These are phyloP conservation scores for Taphrorychus bicolor DNA, from an alignment of 2,888 invertebrate species.

Conservation along the genomic window DNA sequence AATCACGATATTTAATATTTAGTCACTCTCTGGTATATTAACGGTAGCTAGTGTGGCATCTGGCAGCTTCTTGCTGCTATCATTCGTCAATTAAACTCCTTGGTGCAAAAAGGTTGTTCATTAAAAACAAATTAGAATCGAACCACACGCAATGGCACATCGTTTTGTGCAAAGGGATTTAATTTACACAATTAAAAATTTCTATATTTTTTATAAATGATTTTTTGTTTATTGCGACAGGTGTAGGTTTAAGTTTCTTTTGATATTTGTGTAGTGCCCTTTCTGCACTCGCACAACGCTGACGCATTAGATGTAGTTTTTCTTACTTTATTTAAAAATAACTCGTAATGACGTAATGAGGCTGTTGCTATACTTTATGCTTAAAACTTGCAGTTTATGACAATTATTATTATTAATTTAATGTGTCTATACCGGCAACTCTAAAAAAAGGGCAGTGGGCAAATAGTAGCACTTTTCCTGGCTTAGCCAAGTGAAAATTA, in stretches of 20 bases:
- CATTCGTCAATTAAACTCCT: neutral
- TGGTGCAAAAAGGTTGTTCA: neutral
- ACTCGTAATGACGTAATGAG: neutral
- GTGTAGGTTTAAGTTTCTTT: neutral
- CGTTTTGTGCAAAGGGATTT: neutral
- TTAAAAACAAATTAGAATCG: neutral
- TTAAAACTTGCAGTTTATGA: neutral
- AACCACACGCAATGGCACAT: neutral
- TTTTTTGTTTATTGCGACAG: neutral
- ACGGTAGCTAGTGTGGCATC: neutral
- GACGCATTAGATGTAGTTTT: neutral
- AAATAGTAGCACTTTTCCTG: too few species aligned
- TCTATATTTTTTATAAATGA: neutral
- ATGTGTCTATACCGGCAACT: too few species aligned
- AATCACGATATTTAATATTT: neutral
- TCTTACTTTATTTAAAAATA: neutral
- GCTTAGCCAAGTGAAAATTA: too few species aligned
- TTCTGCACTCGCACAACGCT: neutral
- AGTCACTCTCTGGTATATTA: neutral
- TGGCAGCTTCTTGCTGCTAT: neutral
- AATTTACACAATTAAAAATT: neutral
- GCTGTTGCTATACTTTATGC: neutral
- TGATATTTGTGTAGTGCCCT: neutral
- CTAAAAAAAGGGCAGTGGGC: too few species aligned
- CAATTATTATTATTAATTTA: too few species aligned